Evolutionary conservation across 2,113 vertebrate genomes (phyloP), one percentile per base, ranked within the genome.

Genomic region (Hiodon alosoides): DNA sequence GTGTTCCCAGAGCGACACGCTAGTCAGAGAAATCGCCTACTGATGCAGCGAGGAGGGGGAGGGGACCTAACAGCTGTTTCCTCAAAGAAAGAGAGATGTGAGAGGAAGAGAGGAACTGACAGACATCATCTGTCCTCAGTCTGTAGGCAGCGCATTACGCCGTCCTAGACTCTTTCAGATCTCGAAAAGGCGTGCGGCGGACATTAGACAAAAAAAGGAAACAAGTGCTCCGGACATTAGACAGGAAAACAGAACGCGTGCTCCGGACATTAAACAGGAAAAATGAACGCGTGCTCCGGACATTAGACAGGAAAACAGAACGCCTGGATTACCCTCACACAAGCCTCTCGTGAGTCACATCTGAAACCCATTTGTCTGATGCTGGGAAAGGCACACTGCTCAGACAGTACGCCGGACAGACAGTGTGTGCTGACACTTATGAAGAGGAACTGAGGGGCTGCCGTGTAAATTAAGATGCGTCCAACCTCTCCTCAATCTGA

Each of bases 391-490:
- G 17, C 16, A 6, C 9, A 5, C 64, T 4, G 64, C 46, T 66
- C 4, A 47, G 64, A 92, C 93, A 93, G 91, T 91, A 92, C 92
- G 92, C 92, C 94, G 94, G 93, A 95, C 94, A 92, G 94, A 93
- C 93, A 94, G 93, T 94, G 92, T 94, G 93, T 95, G 93, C 94
- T 94, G 95, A 94, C 93, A 92, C 90, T 92, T 92, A 94, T 96
- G 95, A 97, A 95, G 94, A 83, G 92, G 94, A 94, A 94, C 92
- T 95, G 96, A 93, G 91, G 92, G 96, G 94, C 95, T 94, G 96
- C 95, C 95, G 94, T 95, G 94, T 94, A 96, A 97, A 97, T 98
- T 97, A 98, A 97, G 31, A 98, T 93, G 95, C 95, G 94, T 97
- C 94, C 95, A 95, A 97, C 97, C 94, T 95, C 93, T 92, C 89